Percentiles rank a stretch among this genome's conserved stretches.
phyloP scores from a whole-genome alignment of 2,113 vertebrate genomes.

The Corvus cornix region DNA sequence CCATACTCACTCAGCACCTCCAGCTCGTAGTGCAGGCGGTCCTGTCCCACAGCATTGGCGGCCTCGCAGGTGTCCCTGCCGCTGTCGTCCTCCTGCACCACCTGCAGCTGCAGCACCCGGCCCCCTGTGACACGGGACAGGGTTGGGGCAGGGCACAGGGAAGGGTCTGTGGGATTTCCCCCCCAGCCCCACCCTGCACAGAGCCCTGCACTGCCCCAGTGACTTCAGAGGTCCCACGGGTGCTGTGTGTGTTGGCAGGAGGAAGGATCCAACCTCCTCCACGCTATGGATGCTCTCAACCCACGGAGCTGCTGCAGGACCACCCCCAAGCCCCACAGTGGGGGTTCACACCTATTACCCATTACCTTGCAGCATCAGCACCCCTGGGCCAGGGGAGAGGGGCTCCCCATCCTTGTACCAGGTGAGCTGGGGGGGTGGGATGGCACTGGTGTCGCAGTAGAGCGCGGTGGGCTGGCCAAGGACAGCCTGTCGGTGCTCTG shows the following conservation, averaged over 20 bases:
- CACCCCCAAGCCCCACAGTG: fast-evolving
- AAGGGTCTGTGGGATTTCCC: background rate
- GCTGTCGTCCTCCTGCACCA: constrained; percentile 74
- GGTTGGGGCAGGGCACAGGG: background rate
- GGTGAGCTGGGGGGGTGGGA: constrained; percentile 80
- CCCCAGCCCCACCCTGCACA: fast-evolving
- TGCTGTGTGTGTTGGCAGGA: background rate
- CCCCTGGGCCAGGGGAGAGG: constrained; percentile 68
- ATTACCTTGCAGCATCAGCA: constrained; percentile 83
- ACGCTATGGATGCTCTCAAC: fast-evolving
- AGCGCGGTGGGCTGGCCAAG: constrained; percentile 79
- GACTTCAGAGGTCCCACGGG: background rate
- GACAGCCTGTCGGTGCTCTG: constrained; percentile 78
- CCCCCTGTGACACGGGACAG: constrained; percentile 71
- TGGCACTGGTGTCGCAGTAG: constrained; percentile 83
- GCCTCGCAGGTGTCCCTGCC: constrained; percentile 87
- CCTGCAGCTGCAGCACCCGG: constrained; percentile 83
- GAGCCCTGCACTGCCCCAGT: fast-evolving
- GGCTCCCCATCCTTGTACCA: constrained; percentile 84
- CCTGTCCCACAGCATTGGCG: constrained; percentile 83
- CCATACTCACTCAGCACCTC: constrained; percentile 81
- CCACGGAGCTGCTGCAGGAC: background rate
- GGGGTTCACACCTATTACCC: background rate
- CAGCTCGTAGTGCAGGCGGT: constrained; percentile 85
- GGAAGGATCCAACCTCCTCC: background rate